Evolutionary conservation across 2,888 invertebrate genomes (phyloP), one percentile per base, ranked within the genome.

Genomic region (Spisula solida): DNA sequence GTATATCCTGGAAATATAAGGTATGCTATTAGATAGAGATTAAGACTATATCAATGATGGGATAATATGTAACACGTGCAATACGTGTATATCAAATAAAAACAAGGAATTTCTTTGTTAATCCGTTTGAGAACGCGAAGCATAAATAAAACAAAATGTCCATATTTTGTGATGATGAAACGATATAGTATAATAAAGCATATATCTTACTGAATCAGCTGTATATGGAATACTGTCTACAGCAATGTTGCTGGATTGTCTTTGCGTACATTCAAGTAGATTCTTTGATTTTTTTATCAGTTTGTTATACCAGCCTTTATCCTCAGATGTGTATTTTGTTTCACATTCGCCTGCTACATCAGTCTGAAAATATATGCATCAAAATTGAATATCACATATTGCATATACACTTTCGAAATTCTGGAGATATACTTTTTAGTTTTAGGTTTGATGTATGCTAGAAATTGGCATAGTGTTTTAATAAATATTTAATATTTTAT

Each of bases 321-420:
- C 92, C 1, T 94, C 91, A 14, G 94, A 93, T 16, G 90, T 96
- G 96, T 99, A 99, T 51, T 97, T 97, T 0, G 98, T 98, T 81
- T 98, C 97, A 95, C 99, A 99, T 29, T 97, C 97, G 0, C 99
- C 99, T 87, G 98, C 98, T 0, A 99, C 98, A 96, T 99, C 99
- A 95, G 97, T 97, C 97, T 97, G 94, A 80, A 56, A 79, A 16
- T 20, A 47, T 8, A 31, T 18, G 31, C 12, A 60, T n/a, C 25
- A 60, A 25, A 14, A 0, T 1, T 25, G 2, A 60, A 60, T 60
- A 60, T 60, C 6, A 51, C 51, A 51, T 10, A 10, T 20, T 14
- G 51, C 12, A 51, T 51, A 16, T 51, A 51, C 51, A 51, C 6
- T 12, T 16, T 16, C 6, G 12, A 51, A 16, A n/a, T n/a, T n/a